Evolutionary conservation across 1,140 invertebrate genomes (phyloP).

Genomic region (Gonioctena quinquepunctata): DNA sequence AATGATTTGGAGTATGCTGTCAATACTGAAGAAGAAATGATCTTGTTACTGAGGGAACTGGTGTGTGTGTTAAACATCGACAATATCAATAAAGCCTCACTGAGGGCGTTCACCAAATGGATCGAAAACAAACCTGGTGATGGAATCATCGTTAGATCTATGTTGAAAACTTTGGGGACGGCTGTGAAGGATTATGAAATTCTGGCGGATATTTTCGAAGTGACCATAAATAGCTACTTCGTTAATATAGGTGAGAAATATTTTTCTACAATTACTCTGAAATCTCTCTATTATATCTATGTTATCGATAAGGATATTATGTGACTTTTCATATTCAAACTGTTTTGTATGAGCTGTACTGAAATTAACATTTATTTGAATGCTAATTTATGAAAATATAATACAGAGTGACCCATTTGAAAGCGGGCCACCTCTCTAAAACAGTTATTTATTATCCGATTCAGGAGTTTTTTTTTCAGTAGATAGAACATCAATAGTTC

Average conservation of each 20-base stretch:
- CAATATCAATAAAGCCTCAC: slow-evolving; percentile 29
- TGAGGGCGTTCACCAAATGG: slow-evolving; percentile 45
- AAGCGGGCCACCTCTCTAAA: too few species aligned
- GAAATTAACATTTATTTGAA: too few species aligned
- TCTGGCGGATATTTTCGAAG: slow-evolving; percentile 43
- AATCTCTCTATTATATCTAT: too few species aligned
- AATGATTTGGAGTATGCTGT: slow-evolving; percentile 45
- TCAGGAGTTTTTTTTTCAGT: too few species aligned
- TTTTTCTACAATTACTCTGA: too few species aligned
- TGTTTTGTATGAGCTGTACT: too few species aligned
- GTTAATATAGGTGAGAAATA: slow-evolving; percentile 42
- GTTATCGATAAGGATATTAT: too few species aligned
- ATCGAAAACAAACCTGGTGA: slow-evolving; percentile 44
- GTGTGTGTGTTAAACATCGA: slow-evolving; percentile 41
- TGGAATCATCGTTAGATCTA: slow-evolving; percentile 34
- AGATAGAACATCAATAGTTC: too few species aligned
- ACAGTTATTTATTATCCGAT: too few species aligned
- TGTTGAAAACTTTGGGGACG: slow-evolving; percentile 39
- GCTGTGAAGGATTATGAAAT: slow-evolving; percentile 39
- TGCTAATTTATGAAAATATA: too few species aligned
- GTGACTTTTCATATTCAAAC: too few species aligned
- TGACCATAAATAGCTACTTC: slow-evolving; percentile 46
- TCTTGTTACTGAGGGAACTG: slow-evolving; percentile 42
- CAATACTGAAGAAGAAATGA: slow-evolving; percentile 40
- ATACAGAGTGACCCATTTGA: too few species aligned